Base-by-base conservation (phyloP, 2,888 invertebrate species). In the Anthophora plumipes region DNA sequence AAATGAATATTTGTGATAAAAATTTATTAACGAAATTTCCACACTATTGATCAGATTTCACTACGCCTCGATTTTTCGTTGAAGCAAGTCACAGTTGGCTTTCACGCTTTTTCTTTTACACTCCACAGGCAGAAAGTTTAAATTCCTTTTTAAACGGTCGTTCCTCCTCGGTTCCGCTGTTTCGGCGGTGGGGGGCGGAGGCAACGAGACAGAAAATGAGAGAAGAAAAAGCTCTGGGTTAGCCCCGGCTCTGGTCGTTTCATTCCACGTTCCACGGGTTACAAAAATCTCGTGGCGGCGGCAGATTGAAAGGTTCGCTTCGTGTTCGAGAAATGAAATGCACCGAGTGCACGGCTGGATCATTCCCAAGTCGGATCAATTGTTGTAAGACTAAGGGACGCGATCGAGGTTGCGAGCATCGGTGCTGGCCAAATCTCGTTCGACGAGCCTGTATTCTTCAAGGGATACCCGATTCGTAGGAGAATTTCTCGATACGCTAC, bases 361-460 rank as follows among this genome's bases (percentile, higher is more conserved):
- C 59, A 54, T 50, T 79, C 79, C 77, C 79, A 77, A 77, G 70
- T 60, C 25, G 41, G 48, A 71, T 71, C 79, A 67, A 80, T 80
- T 71, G 79, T 77, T 80, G 60, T 55, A 52, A 80, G 67, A 67
- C 55, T 55, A n/a, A 37, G 20, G 25, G 39, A 25, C 41, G 22
- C 37, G 39, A 52, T 52, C 37, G 52, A 60, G 39, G 60, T 17
- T 64, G 31, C 46, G 12, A 37, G 9, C 12, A 17, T 12, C 39
- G 17, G 25, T 61, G 46, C 12, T 37, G 31, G 57, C 60, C 59
- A 60, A 66, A 57, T 50, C 22, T 59, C 20, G 57, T 48, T 61
- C 75, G 37, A 17, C 20, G 54, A 55, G 52, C 14, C 48, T 14
- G 17, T 54, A 60, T 52, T 17, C 52, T 25, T 60, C 60, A 14